Conservation (phyloP, 37 sponge, comb jelly and placozoan genomes). For the Chondrosia reniformis region DNA sequence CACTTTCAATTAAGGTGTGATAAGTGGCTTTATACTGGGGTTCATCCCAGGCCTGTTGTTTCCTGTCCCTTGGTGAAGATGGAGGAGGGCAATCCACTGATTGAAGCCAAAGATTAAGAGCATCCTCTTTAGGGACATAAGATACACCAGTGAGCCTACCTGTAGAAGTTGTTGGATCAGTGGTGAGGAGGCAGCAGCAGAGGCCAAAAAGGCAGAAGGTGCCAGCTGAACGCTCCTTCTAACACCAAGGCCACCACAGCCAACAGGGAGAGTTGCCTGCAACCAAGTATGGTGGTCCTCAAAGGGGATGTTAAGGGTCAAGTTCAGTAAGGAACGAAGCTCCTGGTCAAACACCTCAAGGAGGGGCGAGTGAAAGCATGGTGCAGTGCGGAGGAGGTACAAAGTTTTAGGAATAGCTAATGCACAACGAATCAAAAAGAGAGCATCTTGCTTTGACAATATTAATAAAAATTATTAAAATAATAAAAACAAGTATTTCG, state of each 20-base stretch:
- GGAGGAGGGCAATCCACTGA: slow-evolving; percentile 4
- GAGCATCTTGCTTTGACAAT: slow-evolving; percentile 11
- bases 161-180: neutral
- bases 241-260: slow-evolving; percentile 10
- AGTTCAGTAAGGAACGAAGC: slow-evolving; percentile 7
- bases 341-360: neutral
- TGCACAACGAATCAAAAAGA: neutral
- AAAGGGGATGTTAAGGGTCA: neutral
- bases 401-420: neutral
- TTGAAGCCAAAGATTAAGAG: neutral
- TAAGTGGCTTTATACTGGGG: neutral
- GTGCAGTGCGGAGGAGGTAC: neutral
- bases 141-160: neutral
- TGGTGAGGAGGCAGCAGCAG: neutral
- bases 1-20: neutral
- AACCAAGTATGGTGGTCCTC: neutral
- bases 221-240: neutral
- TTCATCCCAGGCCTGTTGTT: slow-evolving; percentile 6
- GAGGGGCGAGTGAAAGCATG: neutral
- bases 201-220: slow-evolving; percentile 21
- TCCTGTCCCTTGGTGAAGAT: neutral
- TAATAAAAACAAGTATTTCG: no score
- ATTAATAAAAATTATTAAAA: no score
- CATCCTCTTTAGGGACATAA: neutral
- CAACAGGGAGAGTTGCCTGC: neutral